Conservation (phyloP, 2,113 vertebrate species). For the Trichechus manatus region DNA sequence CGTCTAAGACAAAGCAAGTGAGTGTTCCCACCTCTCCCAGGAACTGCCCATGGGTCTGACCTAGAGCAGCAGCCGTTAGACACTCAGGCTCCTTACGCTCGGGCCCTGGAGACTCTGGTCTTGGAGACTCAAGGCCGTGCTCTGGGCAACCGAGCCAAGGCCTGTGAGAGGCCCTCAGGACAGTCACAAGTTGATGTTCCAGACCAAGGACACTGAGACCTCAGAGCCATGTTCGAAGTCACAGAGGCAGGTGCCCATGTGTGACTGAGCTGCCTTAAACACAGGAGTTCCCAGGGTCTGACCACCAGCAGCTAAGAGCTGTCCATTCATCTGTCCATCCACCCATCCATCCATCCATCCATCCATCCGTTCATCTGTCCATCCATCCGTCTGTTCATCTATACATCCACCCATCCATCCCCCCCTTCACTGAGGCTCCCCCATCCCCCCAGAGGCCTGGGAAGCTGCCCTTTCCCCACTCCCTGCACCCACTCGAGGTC, state of each 20-base stretch:
- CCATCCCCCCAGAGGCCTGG: not conserved
- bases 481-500: not conserved
- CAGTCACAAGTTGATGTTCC: not conserved
- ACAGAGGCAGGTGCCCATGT: not conserved
- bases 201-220: not conserved
- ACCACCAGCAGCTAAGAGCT: not conserved
- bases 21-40: not conserved
- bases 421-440: not conserved
- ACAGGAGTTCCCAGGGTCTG: fast-evolving
- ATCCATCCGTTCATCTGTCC: no score
- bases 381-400: no score
- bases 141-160: not conserved
- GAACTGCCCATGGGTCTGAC: not conserved
- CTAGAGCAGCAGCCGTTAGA: not conserved
- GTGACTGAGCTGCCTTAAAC: not conserved
- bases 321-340: fast-evolving
- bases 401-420: no score
- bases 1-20: fast-evolving
- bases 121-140: not conserved
- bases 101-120: no score
- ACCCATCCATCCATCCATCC: not conserved
- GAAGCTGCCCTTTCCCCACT: not conserved
- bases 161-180: not conserved
- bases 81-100: not conserved
- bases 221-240: not conserved